Evolutionary conservation across 2,888 invertebrate species (phyloP).

Genomic region (Tortrix viridana): DNA sequence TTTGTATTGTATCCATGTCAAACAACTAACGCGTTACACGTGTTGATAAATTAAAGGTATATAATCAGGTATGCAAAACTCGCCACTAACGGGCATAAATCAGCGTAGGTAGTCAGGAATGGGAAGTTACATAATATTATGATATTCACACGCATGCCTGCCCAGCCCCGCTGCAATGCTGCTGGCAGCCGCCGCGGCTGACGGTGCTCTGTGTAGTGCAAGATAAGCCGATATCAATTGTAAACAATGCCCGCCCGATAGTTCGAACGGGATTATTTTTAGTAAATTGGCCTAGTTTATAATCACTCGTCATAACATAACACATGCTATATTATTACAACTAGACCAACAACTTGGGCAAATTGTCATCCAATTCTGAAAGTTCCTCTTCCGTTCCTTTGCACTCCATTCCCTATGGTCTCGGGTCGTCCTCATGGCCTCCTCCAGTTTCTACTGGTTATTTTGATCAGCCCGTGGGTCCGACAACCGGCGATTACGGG

Average conservation of each 20-base stretch:
- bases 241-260: conserved; percentile 28
- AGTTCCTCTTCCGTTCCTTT: no score
- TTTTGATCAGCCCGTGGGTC: no score
- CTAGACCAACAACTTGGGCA: no score
- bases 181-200: no score
- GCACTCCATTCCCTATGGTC: no score
- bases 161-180: no score
- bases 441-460: no score
- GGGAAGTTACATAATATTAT: neutral
- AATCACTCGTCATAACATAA: conserved; percentile 9
- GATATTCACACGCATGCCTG: neutral
- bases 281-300: conserved; percentile 27
- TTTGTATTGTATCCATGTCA: conserved; percentile 19
- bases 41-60: conserved; percentile 11
- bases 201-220: neutral
- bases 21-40: neutral
- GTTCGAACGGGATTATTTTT: conserved; percentile 14
- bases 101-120: neutral
- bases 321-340: no score
- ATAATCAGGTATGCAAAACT: neutral
- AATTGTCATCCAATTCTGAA: no score
- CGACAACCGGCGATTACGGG: no score
- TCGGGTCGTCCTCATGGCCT: no score
- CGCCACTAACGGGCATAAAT: neutral
- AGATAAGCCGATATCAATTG: conserved; percentile 26